Evolutionary conservation across 2,113 vertebrate species (phyloP), one percentile per base, ranked within the genome.

Genomic region (Todiramphus saurophagus): DNA sequence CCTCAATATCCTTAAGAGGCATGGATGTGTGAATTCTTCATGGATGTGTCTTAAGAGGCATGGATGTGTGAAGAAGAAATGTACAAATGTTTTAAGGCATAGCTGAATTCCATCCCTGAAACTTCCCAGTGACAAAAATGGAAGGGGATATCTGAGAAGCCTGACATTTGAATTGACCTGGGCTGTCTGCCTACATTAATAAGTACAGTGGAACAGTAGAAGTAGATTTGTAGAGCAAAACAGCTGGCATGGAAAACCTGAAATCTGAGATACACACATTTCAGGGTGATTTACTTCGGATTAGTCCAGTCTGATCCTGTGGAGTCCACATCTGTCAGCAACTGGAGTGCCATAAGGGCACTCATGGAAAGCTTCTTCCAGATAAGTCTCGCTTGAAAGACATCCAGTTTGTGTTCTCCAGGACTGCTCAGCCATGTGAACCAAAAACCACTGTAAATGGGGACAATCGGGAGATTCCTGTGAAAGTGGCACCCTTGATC

Each of bases 271-370:
- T 3, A 12, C 0, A 5, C 24, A 25, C 2, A 9, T 73, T 93
- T 80, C 79, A 88, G 31, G 6, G 28, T 9, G 18, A 53, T 83
- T 24, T 81, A 37, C 12, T 78, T 67, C 63, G 73, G 21, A 41
- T 77, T 67, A 72, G 25, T 51, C 21, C 58, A 55, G 18, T 75
- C 58, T 80, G 1, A 1, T 85, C 35, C 39, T 92, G 16, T 68
- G n/a, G 15, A 70, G 25, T 41, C 24, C n/a, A 30, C 0, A 0
- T 80, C 37, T 1, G 0, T 74, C 50, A 80, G 80, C 1, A 1
- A 30, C 64, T 89, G 23, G 9, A 63, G 14, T 78, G 37, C n/a
- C 15, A 24, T 8, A 39, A 0, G 2, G 20, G 23, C 30, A 48
- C n/a, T 12, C 0, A 1, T 30, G 33, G 50, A 76, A 80, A 90